These are phyloP conservation scores for Rhagologus leucostigma DNA, from an alignment of 2,113 vertebrate genomes.

Conservation along the genomic window DNA sequence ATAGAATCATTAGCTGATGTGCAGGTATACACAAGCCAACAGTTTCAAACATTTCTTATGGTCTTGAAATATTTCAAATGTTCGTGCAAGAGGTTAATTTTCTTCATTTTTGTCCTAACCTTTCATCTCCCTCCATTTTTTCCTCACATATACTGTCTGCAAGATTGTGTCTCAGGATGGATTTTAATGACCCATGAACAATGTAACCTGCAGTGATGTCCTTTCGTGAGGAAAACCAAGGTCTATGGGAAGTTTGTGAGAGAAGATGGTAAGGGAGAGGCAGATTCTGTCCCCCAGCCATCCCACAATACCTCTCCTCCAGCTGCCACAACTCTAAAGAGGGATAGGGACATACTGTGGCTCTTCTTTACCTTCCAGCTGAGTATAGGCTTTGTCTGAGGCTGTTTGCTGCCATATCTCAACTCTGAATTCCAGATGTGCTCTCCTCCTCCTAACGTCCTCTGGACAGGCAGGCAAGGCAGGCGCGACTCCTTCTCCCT, in stretches of 20 bases:
- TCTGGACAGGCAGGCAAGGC: not conserved
- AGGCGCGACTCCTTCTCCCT: rapidly evolving
- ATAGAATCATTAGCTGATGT: not conserved
- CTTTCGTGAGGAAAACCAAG: not conserved
- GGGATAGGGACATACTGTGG: not conserved
- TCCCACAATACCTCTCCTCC: not conserved
- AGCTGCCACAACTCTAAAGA: not conserved
- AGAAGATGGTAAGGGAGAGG: not conserved
- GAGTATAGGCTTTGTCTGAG: not conserved
- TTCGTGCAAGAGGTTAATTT: rapidly evolving
- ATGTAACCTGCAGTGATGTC: not conserved
- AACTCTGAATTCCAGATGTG: not conserved
- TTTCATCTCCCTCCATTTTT: not conserved
- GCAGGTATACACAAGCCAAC: not conserved
- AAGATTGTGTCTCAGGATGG: not conserved
- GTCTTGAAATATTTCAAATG: not conserved
- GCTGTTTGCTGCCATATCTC: not conserved
- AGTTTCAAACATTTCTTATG: not conserved
- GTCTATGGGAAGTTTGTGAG: not conserved
- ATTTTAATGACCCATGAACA: not conserved
- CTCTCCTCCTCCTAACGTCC: not conserved
- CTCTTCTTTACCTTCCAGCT: not conserved
- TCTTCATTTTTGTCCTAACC: not conserved
- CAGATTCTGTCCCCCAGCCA: not conserved
- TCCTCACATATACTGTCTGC: not conserved